A percentile compares a stretch with the other conserved stretches of the same genome.
Conservation (phyloP, 2,797 vertebrate genomes). For the Eutrigla gurnardus region DNA sequence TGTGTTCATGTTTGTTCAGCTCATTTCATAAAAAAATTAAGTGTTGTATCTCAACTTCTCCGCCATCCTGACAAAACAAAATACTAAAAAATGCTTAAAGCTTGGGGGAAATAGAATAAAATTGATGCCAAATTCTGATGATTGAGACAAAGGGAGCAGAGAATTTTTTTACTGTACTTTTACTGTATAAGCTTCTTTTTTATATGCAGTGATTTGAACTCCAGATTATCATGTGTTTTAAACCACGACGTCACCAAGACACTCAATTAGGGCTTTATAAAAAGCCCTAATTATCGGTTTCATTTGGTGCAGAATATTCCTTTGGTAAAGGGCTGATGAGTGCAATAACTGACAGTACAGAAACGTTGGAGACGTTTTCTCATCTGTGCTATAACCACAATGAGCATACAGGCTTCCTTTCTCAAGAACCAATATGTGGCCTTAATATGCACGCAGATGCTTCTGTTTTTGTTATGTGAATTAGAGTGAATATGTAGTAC, state of each 20-base stretch:
- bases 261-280: slow-evolving; percentile 1
- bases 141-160: background rate
- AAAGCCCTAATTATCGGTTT: slow-evolving; percentile 15
- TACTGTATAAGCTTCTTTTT: background rate
- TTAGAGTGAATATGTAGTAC: slow-evolving; percentile 16
- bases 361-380: slow-evolving; percentile 11
- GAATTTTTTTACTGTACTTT: background rate
- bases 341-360: slow-evolving; percentile 19
- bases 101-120: background rate
- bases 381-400: slow-evolving; percentile 7
- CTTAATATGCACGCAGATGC: slow-evolving; percentile 6
- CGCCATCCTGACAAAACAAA: background rate
- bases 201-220: background rate
- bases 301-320: background rate
- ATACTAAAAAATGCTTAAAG: background rate
- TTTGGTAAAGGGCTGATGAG: slow-evolving; percentile 1
- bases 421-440: background rate
- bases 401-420: slow-evolving; percentile 1
- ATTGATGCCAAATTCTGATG: background rate
- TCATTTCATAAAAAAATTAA: slow-evolving; percentile 16
- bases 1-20: slow-evolving; percentile 10
- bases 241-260: background rate
- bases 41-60: slow-evolving; percentile 3
- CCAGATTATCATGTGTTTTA: background rate
- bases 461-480: background rate